These are phyloP conservation scores for Spheniscus humboldti DNA, from an alignment of 2,797 vertebrate genomes.

Conservation along the genomic window DNA sequence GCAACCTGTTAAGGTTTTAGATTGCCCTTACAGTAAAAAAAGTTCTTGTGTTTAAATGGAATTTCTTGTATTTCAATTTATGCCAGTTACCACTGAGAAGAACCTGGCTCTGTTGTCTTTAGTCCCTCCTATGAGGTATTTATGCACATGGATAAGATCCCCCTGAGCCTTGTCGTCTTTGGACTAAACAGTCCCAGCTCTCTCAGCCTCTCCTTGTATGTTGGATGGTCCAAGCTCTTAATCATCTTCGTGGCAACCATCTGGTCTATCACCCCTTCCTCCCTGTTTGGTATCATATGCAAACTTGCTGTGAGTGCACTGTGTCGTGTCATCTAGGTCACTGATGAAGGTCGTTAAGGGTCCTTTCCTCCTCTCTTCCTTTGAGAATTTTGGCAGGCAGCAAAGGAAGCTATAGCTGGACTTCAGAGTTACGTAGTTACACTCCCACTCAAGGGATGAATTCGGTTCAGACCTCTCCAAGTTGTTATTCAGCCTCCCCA, in stretches of 20 bases:
- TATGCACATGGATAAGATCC: not conserved
- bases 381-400: not conserved
- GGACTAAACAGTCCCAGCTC: not conserved
- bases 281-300: not conserved
- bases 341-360: not conserved
- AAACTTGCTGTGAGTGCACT: not conserved
- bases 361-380: not conserved
- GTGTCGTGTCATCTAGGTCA: not conserved
- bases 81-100: not conserved
- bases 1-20: not conserved
- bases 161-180: not conserved
- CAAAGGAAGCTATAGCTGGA: not conserved
- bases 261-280: not conserved
- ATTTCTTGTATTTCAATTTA: not conserved
- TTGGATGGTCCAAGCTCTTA: not conserved
- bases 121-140: not conserved
- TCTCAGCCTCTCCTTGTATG: not conserved
- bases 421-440: not conserved
- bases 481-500: not conserved
- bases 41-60: not conserved
- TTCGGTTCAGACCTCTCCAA: not conserved
- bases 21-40: not conserved
- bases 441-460: not conserved
- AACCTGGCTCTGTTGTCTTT: not conserved
- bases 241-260: not conserved